These are phyloP conservation scores for Gerris buenoi DNA, from an alignment of 1,140 invertebrate genomes.

Conservation along the genomic window DNA sequence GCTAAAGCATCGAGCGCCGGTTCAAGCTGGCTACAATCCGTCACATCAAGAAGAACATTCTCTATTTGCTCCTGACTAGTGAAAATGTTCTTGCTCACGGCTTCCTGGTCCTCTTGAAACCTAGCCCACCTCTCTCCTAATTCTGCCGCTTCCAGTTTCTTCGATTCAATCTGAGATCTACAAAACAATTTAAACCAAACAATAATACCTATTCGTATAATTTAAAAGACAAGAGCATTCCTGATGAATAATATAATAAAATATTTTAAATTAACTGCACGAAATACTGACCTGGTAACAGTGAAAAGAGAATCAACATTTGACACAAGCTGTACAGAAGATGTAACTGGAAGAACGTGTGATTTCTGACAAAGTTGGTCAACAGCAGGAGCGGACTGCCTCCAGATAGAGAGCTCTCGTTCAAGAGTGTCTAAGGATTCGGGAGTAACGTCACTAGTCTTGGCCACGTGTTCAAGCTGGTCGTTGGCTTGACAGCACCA, in stretches of 20 bases:
- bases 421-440: conserved; percentile 35
- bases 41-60: conserved; percentile 20
- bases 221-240: no score
- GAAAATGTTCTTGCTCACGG: conserved; percentile 21
- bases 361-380: conserved; percentile 36
- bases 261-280: no score
- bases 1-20: conserved; percentile 18
- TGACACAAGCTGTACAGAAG: not conserved
- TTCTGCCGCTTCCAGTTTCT: conserved; percentile 14
- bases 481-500: conserved; percentile 69
- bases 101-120: conserved; percentile 25
- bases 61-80: conserved; percentile 20
- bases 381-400: conserved; percentile 45
- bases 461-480: conserved; percentile 58
- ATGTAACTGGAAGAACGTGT: not conserved
- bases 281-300: not conserved
- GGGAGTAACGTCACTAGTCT: conserved; percentile 47
- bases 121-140: conserved; percentile 22
- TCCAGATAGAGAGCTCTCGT: conserved; percentile 45
- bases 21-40: conserved; percentile 29
- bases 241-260: no score
- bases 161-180: conserved; percentile 13
- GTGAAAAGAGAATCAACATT: not conserved
- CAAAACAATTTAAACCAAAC: no score
- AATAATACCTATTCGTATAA: no score